Base-by-base conservation (phyloP, 2,113 vertebrate species). In the Semnopithecus entellus region DNA sequence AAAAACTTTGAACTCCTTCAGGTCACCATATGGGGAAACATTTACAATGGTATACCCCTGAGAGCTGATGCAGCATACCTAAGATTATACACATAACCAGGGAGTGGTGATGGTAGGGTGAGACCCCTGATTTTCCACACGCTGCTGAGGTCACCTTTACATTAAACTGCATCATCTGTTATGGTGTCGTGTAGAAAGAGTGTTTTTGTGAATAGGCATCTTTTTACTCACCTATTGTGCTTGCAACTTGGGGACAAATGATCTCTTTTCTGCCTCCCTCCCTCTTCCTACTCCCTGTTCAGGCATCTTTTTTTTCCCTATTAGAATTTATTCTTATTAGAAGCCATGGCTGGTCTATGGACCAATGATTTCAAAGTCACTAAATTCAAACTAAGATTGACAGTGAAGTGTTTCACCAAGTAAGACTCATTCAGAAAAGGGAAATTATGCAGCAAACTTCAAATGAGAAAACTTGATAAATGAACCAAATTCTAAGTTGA, bases 391-490 rank as follows among this genome's bases (percentile, higher is more conserved):
- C 78, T 68, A 92, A 91, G 55, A 90, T 93, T 96, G 78, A 86
- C 43, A 92, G 85, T 94, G 43, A 84, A 86, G n/a, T 91, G 35
- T 91, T 82, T 95, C 88, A 61, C 75, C 92, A 91, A 72, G 22
- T 64, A 90, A 86, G 66, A 83, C 83, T 96, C 68, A 80, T 89
- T 98, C 78, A 96, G 94, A 94, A 91, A 90, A 96, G 27, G 27
- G 38, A 35, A 96, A 96, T 66, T 97, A 81, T 52, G 10, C 48
- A 83, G n/a, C 55, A 73, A 94, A 83, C 18, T 70, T 94, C 66
- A 94, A 96, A 96, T 86, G 82, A 95, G 43, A 93, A 83, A 84
- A 96, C 22, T 82, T 91, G 73, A 88, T 57, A 86, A 82, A 92
- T 55, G 59, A 96, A 61, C 30, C 18, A 38, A 93, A 64, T 90